Evolutionary conservation across 2,888 invertebrate species (phyloP).

Genomic region (Hemistola chrysoprasaria): DNA sequence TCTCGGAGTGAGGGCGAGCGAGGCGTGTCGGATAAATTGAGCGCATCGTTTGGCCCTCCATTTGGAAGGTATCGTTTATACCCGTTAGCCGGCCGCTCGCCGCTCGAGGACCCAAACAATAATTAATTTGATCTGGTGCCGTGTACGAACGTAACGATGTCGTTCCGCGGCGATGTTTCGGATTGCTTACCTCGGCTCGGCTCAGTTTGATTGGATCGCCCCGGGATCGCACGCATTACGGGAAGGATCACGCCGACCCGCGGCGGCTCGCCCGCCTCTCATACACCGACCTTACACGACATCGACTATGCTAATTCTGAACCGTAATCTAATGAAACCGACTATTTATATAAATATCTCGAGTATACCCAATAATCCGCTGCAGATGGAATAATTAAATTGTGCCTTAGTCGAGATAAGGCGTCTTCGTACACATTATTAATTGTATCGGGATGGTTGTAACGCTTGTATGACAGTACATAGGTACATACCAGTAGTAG

Average conservation of each 20-base stretch:
- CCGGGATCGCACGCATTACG: slow-evolving; percentile 31
- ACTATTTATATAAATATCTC: slow-evolving; percentile 20
- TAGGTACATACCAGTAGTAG: slow-evolving; percentile 84
- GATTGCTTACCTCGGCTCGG: slow-evolving; percentile 22
- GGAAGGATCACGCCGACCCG: slow-evolving; percentile 17
- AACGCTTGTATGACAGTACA: slow-evolving; percentile 1
- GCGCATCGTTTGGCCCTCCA: slow-evolving; percentile 33
- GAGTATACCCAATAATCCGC: slow-evolving; percentile 1
- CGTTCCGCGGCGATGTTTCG: slow-evolving; percentile 30
- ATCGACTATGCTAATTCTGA: slow-evolving; percentile 28
- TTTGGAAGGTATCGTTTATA: slow-evolving; percentile 38
- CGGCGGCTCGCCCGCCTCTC: slow-evolving; percentile 8
- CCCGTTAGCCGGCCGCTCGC: slow-evolving; percentile 34
- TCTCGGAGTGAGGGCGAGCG: slow-evolving; percentile 10
- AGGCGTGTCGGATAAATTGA: slow-evolving; percentile 37
- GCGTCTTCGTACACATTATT: too few species aligned
- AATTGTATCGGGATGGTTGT: too few species aligned
- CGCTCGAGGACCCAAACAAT: slow-evolving; percentile 41
- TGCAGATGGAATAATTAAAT: slow-evolving; percentile 18
- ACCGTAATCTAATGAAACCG: slow-evolving; percentile 17
- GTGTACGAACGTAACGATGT: slow-evolving; percentile 36
- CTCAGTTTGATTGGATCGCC: slow-evolving; percentile 46
- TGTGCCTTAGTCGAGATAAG: slow-evolving; percentile 2
- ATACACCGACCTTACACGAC: slow-evolving; percentile 18
- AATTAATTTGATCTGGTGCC: slow-evolving; percentile 51